Evolutionary conservation across 2,113 vertebrate genomes (phyloP).

Genomic region (Jacana jacana): DNA sequence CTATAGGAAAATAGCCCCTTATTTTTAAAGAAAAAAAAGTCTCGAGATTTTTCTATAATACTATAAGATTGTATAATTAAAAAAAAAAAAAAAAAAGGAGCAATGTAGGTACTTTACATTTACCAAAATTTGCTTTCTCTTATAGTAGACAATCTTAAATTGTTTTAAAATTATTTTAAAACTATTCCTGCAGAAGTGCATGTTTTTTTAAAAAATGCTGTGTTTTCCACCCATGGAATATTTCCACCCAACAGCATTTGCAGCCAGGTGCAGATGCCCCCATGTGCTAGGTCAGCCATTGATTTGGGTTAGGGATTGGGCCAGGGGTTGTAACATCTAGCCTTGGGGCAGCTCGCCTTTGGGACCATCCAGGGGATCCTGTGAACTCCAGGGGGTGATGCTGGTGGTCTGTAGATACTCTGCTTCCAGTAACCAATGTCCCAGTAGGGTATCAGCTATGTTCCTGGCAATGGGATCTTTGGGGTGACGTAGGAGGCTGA

Average conservation of each 20-base stretch:
- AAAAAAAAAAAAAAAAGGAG: not conserved
- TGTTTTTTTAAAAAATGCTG: rapidly evolving
- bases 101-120: not conserved
- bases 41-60: not conserved
- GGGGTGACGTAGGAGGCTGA: not conserved
- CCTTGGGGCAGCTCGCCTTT: not conserved
- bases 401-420: not conserved
- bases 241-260: not conserved
- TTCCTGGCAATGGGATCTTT: not conserved
- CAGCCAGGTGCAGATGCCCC: rapidly evolving
- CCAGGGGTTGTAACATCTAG: not conserved
- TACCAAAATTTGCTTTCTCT: not conserved
- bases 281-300: not conserved
- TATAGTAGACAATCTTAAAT: not conserved
- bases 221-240: not conserved
- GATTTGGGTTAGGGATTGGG: not conserved
- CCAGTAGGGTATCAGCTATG: rapidly evolving
- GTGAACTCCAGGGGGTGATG: not conserved
- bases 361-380: not conserved
- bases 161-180: not conserved
- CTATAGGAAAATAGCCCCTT: not conserved
- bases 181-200: not conserved
- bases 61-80: not conserved
- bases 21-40: not conserved
- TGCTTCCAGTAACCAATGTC: not conserved